A percentile compares a stretch with the other conserved stretches of the same genome.
These are phyloP conservation scores for Molanna angustata DNA, from an alignment of 2,888 invertebrate species.

Conservation along the genomic window DNA sequence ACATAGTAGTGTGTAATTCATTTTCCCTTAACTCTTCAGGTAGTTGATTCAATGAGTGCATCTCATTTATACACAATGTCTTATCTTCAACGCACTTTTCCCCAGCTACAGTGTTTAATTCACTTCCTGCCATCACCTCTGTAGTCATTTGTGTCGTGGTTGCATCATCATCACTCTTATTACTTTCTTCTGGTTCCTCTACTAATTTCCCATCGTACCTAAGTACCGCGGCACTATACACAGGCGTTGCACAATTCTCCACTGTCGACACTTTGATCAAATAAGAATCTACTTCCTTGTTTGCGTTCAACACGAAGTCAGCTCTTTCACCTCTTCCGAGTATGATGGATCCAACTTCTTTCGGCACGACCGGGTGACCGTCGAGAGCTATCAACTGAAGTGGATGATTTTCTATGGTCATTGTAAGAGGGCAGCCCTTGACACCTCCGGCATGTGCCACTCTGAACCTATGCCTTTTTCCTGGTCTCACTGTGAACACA, in stretches of 20 bases:
- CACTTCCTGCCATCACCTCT: conserved; percentile 38
- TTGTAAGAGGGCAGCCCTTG: conserved; percentile 64
- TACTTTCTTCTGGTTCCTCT: conserved; percentile 20
- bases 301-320: conserved; percentile 69
- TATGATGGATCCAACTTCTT: conserved; percentile 55
- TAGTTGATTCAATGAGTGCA: conserved; percentile 54
- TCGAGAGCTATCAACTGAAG: conserved; percentile 68
- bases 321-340: conserved; percentile 71
- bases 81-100: conserved; percentile 48
- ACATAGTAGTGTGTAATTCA: conserved; percentile 57
- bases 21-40: conserved; percentile 48
- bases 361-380: conserved; percentile 62
- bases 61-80: conserved; percentile 58
- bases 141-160: conserved; percentile 10
- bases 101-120: conserved; percentile 45
- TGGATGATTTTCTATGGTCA: conserved; percentile 64
- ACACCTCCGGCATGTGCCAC: conserved; percentile 65
- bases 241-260: conserved; percentile 49
- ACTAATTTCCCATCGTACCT: conserved; percentile 40
- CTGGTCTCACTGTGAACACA: conserved; percentile 54
- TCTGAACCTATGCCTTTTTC: conserved; percentile 64
- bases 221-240: conserved; percentile 55
- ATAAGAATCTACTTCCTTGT: conserved; percentile 56
- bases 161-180: conserved; percentile 15
- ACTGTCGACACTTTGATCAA: conserved; percentile 58